Conservation (phyloP, 1,140 invertebrate genomes). For the Diachasma alloeum region DNA sequence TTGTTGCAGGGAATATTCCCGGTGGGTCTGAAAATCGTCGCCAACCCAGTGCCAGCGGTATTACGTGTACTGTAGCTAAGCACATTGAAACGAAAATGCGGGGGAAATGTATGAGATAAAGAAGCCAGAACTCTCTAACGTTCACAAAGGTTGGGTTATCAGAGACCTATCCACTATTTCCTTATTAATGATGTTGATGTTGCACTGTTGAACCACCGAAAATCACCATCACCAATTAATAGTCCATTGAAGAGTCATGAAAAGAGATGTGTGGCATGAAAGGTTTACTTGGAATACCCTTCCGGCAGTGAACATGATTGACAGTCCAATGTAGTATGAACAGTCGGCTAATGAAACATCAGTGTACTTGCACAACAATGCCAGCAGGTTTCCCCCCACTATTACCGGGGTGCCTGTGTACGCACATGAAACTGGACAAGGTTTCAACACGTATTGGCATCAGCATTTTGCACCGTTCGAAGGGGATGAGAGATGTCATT, state of each 20-base stretch:
- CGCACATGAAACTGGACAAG: conserved; percentile 28
- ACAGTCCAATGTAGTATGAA: conserved; percentile 54
- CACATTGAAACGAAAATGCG: neutral
- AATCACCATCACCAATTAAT: neutral
- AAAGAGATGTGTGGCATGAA: neutral
- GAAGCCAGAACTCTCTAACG: neutral
- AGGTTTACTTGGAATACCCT: conserved; percentile 23
- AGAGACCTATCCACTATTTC: neutral
- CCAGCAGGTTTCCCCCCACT: conserved; percentile 19
- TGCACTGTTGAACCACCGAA: neutral
- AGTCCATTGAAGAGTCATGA: neutral
- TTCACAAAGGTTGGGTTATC: neutral
- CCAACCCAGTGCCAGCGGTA: conserved; percentile 1
- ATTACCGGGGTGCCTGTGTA: conserved; percentile 27
- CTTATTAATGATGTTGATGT: too few relatives aligned
- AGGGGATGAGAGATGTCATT: neutral
- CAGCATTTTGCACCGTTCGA: neutral
- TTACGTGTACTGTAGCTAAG: neutral
- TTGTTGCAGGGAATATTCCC: conserved; percentile 18
- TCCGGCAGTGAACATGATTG: conserved; percentile 56
- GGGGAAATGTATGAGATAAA: neutral
- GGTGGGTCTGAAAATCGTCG: conserved; percentile 23
- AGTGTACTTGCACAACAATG: conserved; percentile 56
- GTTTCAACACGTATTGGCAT: neutral
- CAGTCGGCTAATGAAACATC: conserved; percentile 63